Base-by-base conservation (phyloP, 1,140 invertebrate genomes). In the Calliopsis andreniformis region DNA sequence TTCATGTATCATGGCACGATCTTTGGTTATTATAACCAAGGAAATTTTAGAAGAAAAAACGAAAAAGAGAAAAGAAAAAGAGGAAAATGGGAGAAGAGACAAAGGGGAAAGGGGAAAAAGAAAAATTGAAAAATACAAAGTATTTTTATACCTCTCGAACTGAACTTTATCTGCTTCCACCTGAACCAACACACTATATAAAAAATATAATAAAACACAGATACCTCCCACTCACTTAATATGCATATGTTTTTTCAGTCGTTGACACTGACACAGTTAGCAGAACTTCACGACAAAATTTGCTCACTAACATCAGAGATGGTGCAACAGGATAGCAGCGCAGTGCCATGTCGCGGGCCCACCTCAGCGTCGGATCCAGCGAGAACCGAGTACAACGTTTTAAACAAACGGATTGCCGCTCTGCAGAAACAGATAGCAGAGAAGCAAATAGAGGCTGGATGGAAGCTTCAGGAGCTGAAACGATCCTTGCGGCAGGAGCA, bases 211-310 rank as follows among this genome's bases (percentile, higher is more conserved):
- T 10, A 39, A 39, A n/a, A 47, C 16, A n/a, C 3, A n/a, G 1
- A 4, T 6, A 47, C 18, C 16, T 18, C n/a, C 6, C 3, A n/a
- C 6, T 20, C 16, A 30, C 10, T 8, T 12, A 4, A 56, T 10
- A 47, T 49, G n/a, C 32, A 20, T 39, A 3, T 51, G 18, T 23
- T 0, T 23, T 66, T 43, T 10, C 63, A 90, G 89, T 87, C 89
- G 16, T 62, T 90, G 55, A 88, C 86, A 8, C 35, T 91, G 35
- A 86, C 85, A 0, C 84, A 89, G 66, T 62, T 91, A 35, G 90
- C 87, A 3, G 88, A 91, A 14, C 63, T 91, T 39, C 87, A 91
- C 56, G 89, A 90, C 43, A 80, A 80, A 51, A 87, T 91, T 39
- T 90, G 90, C 63, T 8, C 72, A 0, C 49, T 87, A 47, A 90